A percentile compares a stretch with the other conserved stretches of the same genome.
phyloP scores from a whole-genome alignment of 2,113 vertebrate genomes.

The Fregetta grallaria region DNA sequence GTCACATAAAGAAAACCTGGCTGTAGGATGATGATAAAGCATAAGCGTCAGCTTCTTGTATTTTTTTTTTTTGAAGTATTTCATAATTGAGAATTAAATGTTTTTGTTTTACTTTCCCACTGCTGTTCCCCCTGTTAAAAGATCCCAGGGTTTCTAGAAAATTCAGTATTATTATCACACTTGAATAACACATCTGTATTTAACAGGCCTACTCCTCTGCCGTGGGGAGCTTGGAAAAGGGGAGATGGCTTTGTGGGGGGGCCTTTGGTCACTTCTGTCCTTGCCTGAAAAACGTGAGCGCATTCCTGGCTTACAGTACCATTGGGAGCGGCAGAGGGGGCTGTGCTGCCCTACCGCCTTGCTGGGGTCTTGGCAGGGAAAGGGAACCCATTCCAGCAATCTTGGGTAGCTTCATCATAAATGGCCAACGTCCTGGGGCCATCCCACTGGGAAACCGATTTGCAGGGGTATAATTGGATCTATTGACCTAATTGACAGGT shows the following conservation, averaged over 20 bases:
- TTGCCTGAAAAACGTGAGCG: accelerated
- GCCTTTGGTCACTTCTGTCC: not conserved
- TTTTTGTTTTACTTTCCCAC: not conserved
- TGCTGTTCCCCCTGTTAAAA: not conserved
- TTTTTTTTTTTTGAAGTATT: not conserved
- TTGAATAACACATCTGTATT: not conserved
- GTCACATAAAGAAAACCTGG: constrained; percentile 3
- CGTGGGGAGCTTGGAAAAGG: not conserved
- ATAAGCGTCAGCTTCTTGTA: not conserved
- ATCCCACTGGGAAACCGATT: not conserved
- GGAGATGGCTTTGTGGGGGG: accelerated
- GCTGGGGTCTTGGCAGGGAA: not conserved
- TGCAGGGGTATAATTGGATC: not conserved
- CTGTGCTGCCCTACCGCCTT: accelerated
- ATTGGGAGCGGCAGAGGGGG: not conserved
- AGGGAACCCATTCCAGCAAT: not conserved
- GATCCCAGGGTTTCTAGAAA: not conserved
- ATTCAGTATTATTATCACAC: not conserved
- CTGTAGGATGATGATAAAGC: constrained; percentile 22
- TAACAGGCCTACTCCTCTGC: not conserved
- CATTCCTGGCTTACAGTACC: accelerated
- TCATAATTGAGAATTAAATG: not conserved
- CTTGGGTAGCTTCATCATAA: not conserved
- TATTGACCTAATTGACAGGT: not conserved
- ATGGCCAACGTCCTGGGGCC: not conserved